Percentiles rank a stretch among this genome's conserved stretches.
phyloP scores from a whole-genome alignment of 2,113 vertebrate genomes.

The Lates calcarifer region DNA sequence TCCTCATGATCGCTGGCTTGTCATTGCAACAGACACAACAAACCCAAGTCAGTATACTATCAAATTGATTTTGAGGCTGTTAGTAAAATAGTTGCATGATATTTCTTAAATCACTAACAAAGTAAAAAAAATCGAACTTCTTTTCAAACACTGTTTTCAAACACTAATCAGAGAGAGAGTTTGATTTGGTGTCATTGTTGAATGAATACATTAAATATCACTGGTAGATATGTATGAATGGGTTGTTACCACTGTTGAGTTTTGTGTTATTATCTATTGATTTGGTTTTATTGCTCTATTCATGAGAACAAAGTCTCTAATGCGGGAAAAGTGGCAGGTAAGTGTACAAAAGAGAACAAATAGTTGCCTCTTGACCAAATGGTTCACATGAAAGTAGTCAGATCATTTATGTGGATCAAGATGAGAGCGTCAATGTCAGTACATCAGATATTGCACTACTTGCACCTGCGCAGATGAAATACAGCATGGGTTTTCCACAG shows the following conservation, averaged over 20 bases:
- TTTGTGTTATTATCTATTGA: neutral
- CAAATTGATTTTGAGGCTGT: too few relatives aligned
- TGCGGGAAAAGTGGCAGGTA: neutral
- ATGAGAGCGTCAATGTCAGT: neutral
- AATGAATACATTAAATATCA: too few relatives aligned
- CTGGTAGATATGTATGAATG: too few relatives aligned
- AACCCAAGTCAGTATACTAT: too few relatives aligned
- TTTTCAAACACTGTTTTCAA: too few relatives aligned
- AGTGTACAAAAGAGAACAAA: neutral
- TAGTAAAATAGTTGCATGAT: too few relatives aligned
- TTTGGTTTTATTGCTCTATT: neutral
- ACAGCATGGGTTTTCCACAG: neutral
- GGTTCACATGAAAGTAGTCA: neutral
- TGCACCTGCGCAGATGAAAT: neutral
- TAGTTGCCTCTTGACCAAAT: neutral
- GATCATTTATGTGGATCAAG: neutral
- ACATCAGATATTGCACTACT: neutral
- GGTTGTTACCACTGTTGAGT: too few relatives aligned
- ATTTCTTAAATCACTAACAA: too few relatives aligned
- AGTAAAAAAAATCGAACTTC: too few relatives aligned
- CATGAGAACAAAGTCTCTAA: neutral
- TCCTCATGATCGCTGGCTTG: too few relatives aligned
- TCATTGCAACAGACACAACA: too few relatives aligned
- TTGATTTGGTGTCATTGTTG: neutral
- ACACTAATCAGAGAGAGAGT: neutral